phyloP scores from a whole-genome alignment of 2,888 invertebrate species.

The Nezara viridula region DNA sequence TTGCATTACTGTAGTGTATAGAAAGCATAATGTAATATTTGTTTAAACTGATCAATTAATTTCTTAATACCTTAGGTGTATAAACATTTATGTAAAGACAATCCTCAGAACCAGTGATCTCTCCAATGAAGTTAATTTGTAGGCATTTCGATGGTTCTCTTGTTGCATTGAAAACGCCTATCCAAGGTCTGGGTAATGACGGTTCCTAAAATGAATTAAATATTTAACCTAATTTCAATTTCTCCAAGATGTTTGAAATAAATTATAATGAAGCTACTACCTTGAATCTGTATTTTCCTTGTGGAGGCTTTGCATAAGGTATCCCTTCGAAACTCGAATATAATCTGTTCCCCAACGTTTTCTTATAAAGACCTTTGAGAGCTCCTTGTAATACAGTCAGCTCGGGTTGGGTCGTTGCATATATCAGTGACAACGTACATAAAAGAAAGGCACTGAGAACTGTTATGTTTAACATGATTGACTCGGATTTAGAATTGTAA shows the following conservation, averaged over 20 bases:
- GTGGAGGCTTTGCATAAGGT: constrained; percentile 61
- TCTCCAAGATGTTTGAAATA: not conserved
- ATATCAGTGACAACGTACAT: not conserved
- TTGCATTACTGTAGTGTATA: too few relatives aligned
- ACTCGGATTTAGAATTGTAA: not conserved
- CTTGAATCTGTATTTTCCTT: constrained; percentile 59
- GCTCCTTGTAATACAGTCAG: constrained; percentile 42
- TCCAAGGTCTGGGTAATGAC: constrained; percentile 74
- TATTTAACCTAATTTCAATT: not conserved
- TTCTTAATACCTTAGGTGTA: constrained; percentile 71
- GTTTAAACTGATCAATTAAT: not conserved
- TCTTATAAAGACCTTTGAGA: constrained; percentile 55
- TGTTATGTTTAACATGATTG: not conserved
- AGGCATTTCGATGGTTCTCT: constrained; percentile 74
- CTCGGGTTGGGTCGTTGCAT: not conserved
- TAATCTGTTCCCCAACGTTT: constrained; percentile 39
- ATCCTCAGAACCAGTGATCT: constrained; percentile 75
- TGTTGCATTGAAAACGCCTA: constrained; percentile 79
- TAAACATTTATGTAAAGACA: constrained; percentile 78
- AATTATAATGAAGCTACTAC: constrained; percentile 6
- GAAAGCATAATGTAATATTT: not conserved
- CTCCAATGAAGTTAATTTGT: constrained; percentile 73
- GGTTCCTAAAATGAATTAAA: constrained; percentile 70
- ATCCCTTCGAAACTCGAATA: constrained; percentile 60
- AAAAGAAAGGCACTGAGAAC: not conserved